phyloP scores from a whole-genome alignment of 2,797 vertebrate species.

The Pampus argenteus region DNA sequence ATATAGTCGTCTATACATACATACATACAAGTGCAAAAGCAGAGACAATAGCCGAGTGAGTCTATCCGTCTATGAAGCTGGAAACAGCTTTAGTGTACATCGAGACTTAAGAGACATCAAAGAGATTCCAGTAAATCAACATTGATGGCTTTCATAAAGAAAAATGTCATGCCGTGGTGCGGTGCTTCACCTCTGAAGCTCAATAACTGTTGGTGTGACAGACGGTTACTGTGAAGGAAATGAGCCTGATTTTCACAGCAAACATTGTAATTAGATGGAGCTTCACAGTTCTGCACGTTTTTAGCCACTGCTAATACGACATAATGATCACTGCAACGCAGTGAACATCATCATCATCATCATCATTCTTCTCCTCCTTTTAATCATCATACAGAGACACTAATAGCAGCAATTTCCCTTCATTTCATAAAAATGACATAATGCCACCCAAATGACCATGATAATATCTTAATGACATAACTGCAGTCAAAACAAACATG shows the following conservation, averaged over 20 bases:
- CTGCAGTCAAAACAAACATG: constrained; percentile 62
- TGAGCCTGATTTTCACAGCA: neutral
- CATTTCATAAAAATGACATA: constrained; percentile 70
- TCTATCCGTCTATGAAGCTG: neutral
- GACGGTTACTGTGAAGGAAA: neutral
- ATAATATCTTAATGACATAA: constrained; percentile 71
- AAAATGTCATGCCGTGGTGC: neutral
- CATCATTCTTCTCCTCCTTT: constrained; percentile 40
- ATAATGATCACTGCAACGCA: constrained; percentile 33
- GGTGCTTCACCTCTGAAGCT: constrained; percentile 12
- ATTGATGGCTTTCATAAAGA: constrained; percentile 14
- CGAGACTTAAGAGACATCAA: neutral
- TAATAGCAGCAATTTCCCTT: constrained; percentile 75
- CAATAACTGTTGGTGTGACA: constrained; percentile 1
- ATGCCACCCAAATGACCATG: constrained; percentile 57
- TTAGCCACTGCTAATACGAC: constrained; percentile 26
- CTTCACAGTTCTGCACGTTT: neutral
- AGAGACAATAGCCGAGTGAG: neutral
- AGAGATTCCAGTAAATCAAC: constrained; percentile 8
- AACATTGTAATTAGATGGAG: neutral
- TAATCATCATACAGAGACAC: constrained; percentile 48
- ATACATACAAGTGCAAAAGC: neutral
- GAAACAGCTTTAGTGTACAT: neutral
- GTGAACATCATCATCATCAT: constrained; percentile 15
- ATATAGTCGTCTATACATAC: constrained; percentile 1